phyloP scores from a whole-genome alignment of 2,113 vertebrate species.

The Crotalus viridis region DNA sequence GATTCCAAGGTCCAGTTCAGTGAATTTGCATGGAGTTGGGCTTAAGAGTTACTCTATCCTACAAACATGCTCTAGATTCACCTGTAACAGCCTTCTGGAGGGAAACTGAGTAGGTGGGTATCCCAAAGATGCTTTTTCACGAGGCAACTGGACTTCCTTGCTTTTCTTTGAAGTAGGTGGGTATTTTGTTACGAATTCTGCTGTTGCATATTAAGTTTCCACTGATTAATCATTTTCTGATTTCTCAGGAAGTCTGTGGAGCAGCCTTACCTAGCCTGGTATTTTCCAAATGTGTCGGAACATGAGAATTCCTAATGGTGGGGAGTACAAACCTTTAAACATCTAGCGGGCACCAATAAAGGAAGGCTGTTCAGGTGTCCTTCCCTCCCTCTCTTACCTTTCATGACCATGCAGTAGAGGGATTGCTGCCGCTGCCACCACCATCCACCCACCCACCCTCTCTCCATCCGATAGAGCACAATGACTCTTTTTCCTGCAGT shows the following conservation, averaged over 20 bases:
- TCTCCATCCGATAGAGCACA: background rate
- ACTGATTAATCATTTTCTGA: background rate
- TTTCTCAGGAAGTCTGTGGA: background rate
- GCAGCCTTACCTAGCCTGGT: background rate
- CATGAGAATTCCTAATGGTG: background rate
- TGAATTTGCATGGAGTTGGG: background rate
- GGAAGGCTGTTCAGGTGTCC: background rate
- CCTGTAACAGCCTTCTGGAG: background rate
- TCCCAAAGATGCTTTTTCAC: no score
- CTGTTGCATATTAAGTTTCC: background rate
- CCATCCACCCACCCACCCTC: background rate
- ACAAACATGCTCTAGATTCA: background rate
- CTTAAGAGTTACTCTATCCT: no score
- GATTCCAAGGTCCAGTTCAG: background rate
- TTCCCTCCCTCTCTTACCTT: background rate
- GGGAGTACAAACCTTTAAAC: background rate
- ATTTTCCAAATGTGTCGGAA: background rate
- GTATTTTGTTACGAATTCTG: background rate
- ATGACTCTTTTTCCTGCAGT: background rate
- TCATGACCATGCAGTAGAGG: background rate
- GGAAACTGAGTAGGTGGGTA: background rate
- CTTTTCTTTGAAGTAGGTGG: no score
- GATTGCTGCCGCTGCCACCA: background rate
- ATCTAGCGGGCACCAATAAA: background rate
- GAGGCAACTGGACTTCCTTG: no score